Percentiles rank a stretch among this genome's conserved stretches.
phyloP scores from a whole-genome alignment of 1,140 invertebrate genomes.

The Planococcus citri region DNA sequence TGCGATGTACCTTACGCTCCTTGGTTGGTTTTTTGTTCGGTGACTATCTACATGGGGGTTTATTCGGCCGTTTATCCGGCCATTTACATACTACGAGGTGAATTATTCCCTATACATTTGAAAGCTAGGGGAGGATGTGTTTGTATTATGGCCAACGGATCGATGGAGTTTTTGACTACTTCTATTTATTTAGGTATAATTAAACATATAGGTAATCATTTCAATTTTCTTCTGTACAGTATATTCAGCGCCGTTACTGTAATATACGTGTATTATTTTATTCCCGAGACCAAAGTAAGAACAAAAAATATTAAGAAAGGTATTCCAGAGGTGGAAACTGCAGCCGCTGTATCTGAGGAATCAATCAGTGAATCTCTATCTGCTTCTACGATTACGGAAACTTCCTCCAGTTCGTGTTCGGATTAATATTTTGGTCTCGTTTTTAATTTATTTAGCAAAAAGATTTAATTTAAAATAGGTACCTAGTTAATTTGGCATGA shows the following conservation, averaged over 20 bases:
- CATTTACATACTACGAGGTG: constrained; percentile 45
- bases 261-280: constrained; percentile 44
- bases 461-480: too few species aligned
- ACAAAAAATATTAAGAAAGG: constrained; percentile 29
- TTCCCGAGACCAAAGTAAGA: constrained; percentile 73
- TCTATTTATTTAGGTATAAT: constrained; percentile 53
- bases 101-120: constrained; percentile 47
- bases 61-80: constrained; percentile 42
- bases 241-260: constrained; percentile 47
- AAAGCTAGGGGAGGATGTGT: constrained; percentile 42
- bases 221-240: constrained; percentile 68
- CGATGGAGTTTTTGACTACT: constrained; percentile 54
- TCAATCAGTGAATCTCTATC: too few species aligned
- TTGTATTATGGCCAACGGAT: constrained; percentile 35
- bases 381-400: too few species aligned
- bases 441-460: too few species aligned
- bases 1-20: constrained; percentile 33
- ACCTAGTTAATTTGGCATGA: too few species aligned
- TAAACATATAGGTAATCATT: constrained; percentile 46
- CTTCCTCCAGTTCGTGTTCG: too few species aligned
- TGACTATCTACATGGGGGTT: constrained; percentile 44
- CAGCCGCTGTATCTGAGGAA: too few species aligned
- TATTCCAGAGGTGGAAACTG: too few species aligned
- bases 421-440: too few species aligned
- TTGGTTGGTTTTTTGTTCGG: constrained; percentile 40